phyloP scores from a whole-genome alignment of 2,797 vertebrate genomes.

The Spinibarbus caldwelli region DNA sequence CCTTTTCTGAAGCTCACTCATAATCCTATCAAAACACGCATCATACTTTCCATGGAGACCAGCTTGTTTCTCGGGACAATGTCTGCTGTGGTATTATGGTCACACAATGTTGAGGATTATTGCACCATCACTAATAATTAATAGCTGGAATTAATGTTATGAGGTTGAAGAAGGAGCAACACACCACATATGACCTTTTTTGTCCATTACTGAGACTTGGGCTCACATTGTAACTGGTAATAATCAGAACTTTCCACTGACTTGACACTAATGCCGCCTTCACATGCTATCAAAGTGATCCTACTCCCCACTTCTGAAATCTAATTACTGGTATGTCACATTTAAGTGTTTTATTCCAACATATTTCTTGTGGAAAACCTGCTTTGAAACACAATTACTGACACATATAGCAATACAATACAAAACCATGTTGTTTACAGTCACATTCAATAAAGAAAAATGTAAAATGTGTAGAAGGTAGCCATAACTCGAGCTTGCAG shows the following conservation, averaged over 20 bases:
- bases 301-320: background rate
- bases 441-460: background rate
- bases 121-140: constrained; percentile 56
- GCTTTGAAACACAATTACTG: background rate
- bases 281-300: background rate
- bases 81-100: constrained; percentile 48
- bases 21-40: constrained; percentile 65
- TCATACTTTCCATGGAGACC: constrained; percentile 64
- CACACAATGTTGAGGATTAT: constrained; percentile 56
- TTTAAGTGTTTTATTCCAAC: constrained; percentile 13
- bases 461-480: background rate
- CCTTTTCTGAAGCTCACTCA: constrained; percentile 52
- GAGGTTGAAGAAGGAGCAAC: constrained; percentile 8
- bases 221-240: constrained; percentile 7
- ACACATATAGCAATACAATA: background rate
- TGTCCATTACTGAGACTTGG: constrained; percentile 24
- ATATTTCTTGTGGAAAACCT: background rate
- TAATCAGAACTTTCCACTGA: constrained; percentile 10
- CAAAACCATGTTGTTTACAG: background rate
- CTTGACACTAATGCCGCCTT: constrained; percentile 20
- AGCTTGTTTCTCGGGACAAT: constrained; percentile 49
- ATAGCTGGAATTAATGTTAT: constrained; percentile 46
- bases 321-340: background rate
- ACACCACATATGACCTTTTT: constrained; percentile 23
- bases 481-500: constrained; percentile 12